Conservation (phyloP, 2,113 vertebrate genomes). For the Apteryx mantelli region DNA sequence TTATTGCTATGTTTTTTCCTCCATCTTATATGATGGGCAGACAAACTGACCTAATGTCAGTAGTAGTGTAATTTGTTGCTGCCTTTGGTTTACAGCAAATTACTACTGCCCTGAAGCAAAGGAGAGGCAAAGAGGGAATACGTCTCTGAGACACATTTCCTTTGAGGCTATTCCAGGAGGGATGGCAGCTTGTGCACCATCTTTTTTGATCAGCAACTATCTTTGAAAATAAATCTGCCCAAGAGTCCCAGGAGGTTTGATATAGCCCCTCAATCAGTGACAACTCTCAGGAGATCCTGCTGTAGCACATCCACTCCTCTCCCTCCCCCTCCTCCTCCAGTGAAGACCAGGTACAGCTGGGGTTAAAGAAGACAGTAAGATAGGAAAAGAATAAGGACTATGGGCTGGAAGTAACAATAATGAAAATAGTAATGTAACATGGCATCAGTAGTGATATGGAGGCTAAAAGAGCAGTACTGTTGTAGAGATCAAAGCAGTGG, state of each 20-base stretch:
- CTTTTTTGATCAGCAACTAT: slow-evolving; percentile 9
- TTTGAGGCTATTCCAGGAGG: not conserved
- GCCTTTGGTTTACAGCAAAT: slow-evolving; percentile 43
- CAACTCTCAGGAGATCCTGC: not conserved
- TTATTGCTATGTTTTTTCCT: slow-evolving; percentile 32
- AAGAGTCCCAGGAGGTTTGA: not conserved
- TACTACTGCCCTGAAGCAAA: slow-evolving; percentile 9
- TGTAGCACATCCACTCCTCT: not conserved
- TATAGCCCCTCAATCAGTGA: not conserved
- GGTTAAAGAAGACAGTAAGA: not conserved
- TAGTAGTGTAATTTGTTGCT: slow-evolving; percentile 13
- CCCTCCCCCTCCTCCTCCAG: not conserved
- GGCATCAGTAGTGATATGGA: slow-evolving; percentile 28
- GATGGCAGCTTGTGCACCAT: not conserved
- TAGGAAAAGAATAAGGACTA: not conserved
- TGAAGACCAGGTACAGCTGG: not conserved
- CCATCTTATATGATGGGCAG: slow-evolving; percentile 18
- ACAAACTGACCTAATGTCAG: slow-evolving; percentile 30
- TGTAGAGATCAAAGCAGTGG: slow-evolving; percentile 67
- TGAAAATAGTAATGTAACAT: slow-evolving; percentile 40
- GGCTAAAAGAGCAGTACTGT: slow-evolving; percentile 56
- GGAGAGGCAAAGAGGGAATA: not conserved
- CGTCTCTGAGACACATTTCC: slow-evolving; percentile 12
- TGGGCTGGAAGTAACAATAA: slow-evolving; percentile 11
- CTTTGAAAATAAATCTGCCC: slow-evolving; percentile 18